These are phyloP conservation scores for Tetrax tetrax DNA, from an alignment of 2,113 vertebrate species.

Conservation along the genomic window DNA sequence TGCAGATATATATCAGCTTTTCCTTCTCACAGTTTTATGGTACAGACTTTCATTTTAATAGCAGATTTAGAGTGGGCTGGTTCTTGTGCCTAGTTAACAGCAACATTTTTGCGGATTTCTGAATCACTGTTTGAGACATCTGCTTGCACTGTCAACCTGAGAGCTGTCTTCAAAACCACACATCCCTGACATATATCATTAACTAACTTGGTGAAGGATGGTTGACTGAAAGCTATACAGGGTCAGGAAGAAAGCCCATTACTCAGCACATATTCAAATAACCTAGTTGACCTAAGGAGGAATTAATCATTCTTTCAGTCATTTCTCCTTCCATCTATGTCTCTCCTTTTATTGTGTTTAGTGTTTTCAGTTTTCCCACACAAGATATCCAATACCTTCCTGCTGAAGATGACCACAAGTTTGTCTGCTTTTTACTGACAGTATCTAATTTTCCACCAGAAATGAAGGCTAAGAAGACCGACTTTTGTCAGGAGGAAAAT, in stretches of 20 bases:
- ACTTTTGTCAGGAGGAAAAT: background rate
- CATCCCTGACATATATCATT: background rate
- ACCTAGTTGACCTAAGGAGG: background rate
- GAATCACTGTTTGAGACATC: background rate
- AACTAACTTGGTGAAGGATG: background rate
- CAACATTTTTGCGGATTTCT: background rate
- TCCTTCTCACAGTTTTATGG: background rate
- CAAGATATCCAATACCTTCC: background rate
- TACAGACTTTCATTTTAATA: background rate
- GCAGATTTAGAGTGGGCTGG: background rate
- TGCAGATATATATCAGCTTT: background rate
- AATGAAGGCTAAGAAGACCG: background rate
- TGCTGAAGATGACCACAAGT: background rate
- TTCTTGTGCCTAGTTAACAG: background rate
- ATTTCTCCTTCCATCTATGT: background rate
- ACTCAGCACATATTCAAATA: background rate
- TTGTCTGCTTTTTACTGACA: background rate
- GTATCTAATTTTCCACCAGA: background rate
- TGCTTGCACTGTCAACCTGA: background rate
- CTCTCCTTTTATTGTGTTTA: background rate
- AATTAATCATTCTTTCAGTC: background rate
- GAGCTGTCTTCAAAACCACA: background rate
- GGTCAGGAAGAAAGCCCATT: background rate
- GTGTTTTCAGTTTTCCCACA: background rate
- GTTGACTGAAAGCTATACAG: background rate